phyloP scores from a whole-genome alignment of 2,797 vertebrate genomes.

The Siniperca undulata region DNA sequence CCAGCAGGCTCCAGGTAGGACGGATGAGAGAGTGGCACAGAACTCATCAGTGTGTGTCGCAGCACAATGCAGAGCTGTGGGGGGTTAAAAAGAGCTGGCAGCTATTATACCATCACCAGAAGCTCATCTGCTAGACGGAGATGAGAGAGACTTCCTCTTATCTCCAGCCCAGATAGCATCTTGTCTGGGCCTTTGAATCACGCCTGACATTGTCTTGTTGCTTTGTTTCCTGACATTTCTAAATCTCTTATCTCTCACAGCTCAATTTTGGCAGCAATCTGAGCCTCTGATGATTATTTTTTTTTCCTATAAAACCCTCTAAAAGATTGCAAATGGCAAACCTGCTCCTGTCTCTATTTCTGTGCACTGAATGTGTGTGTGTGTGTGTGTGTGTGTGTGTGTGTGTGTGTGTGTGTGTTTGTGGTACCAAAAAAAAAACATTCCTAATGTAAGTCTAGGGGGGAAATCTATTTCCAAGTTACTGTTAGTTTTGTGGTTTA shows the following conservation, averaged over 20 bases:
- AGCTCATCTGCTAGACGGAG: conserved; percentile 36
- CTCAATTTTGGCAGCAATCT: conserved; percentile 41
- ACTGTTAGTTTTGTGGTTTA: background rate
- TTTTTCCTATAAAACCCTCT: background rate
- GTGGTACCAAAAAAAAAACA: background rate
- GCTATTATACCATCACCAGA: conserved; percentile 29
- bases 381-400: background rate
- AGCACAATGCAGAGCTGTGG: conserved; percentile 37
- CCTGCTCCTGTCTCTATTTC: conserved; percentile 31
- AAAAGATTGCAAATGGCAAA: conserved; percentile 35
- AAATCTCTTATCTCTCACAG: conserved; percentile 35
- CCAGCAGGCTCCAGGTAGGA: conserved; percentile 51
- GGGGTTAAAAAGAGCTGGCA: conserved; percentile 30
- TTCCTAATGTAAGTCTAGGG: background rate
- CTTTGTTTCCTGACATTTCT: conserved; percentile 51
- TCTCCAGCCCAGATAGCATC: conserved; percentile 38
- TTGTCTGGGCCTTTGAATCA: conserved; percentile 32
- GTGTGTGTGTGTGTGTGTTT: background rate
- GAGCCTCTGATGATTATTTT: conserved; percentile 28
- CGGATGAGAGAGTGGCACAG: background rate
- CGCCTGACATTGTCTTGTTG: conserved; percentile 27
- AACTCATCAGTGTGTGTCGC: conserved; percentile 32
- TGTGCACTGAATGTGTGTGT: conserved; percentile 1
- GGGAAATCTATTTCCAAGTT: background rate
- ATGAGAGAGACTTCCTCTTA: conserved; percentile 41